A percentile compares a stretch with the other conserved stretches of the same genome.
These are phyloP conservation scores for Mastomys coucha DNA, from an alignment of 2,113 vertebrate genomes.

Conservation along the genomic window DNA sequence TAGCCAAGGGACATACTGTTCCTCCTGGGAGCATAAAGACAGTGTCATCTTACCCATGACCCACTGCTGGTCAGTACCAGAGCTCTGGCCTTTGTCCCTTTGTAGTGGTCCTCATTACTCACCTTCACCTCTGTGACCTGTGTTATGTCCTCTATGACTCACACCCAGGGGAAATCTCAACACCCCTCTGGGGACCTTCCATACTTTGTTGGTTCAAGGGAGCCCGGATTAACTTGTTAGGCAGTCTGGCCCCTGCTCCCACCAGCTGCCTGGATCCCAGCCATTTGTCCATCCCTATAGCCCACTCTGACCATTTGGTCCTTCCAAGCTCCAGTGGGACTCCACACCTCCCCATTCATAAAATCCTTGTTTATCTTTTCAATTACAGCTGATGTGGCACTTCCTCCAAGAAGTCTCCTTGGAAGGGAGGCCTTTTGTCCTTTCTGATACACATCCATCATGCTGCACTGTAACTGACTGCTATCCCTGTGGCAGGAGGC, in stretches of 20 bases:
- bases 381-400: constrained; percentile 30
- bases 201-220: neutral
- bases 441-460: neutral
- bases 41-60: neutral
- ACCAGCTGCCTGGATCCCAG: neutral
- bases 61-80: neutral
- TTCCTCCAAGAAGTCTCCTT: constrained; percentile 62
- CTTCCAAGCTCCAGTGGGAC: neutral
- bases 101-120: fast-evolving
- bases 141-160: neutral
- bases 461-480: neutral
- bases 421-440: neutral
- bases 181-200: neutral
- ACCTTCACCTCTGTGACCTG: neutral
- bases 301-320: constrained; percentile 66
- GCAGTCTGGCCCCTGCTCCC: neutral
- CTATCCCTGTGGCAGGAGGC: fast-evolving
- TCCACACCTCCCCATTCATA: constrained; percentile 2
- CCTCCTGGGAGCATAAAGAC: neutral
- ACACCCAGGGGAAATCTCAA: neutral
- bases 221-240: too few relatives aligned
- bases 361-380: neutral
- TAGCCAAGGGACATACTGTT: neutral
- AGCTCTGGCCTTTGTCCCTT: neutral
- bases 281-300: constrained; percentile 60